Percentiles rank a stretch among this genome's conserved stretches.
Evolutionary conservation across 2,888 invertebrate species (phyloP).

Genomic region (Anagyrus pseudococci): DNA sequence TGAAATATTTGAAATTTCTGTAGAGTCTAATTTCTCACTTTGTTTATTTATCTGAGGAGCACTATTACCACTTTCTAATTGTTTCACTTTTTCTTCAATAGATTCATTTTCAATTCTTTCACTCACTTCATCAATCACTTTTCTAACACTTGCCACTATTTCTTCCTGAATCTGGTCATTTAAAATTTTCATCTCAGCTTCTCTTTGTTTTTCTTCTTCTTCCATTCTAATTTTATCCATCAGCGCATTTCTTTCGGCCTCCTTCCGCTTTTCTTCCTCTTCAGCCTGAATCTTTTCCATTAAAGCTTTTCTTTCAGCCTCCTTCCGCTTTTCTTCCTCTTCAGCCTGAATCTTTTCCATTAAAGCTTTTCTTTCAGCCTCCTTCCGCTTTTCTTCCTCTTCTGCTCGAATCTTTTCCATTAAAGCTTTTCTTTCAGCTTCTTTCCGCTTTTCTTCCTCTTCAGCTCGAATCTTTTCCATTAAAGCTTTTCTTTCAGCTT

Average conservation of each 20-base stretch:
- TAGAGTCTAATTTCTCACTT: background rate
- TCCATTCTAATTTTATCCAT: no score
- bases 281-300: background rate
- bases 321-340: background rate
- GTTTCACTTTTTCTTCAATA: background rate
- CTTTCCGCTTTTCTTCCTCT: background rate
- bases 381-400: background rate
- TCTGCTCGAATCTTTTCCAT: no score
- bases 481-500: background rate
- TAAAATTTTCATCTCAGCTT: background rate
- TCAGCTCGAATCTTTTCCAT: no score
- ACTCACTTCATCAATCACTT: background rate
- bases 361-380: background rate
- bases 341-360: no score
- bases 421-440: no score
- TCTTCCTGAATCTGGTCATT: background rate
- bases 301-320: background rate
- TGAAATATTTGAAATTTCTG: slow-evolving; percentile 3
- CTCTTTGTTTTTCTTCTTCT: background rate
- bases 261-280: background rate
- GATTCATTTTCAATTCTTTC: background rate
- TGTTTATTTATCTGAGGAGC: background rate
- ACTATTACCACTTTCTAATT: background rate
- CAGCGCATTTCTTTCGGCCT: background rate
- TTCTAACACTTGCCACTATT: background rate